Percentiles rank a stretch among this genome's conserved stretches.
Evolutionary conservation across 2,888 invertebrate genomes (phyloP).

Genomic region (Cistogaster globosa): DNA sequence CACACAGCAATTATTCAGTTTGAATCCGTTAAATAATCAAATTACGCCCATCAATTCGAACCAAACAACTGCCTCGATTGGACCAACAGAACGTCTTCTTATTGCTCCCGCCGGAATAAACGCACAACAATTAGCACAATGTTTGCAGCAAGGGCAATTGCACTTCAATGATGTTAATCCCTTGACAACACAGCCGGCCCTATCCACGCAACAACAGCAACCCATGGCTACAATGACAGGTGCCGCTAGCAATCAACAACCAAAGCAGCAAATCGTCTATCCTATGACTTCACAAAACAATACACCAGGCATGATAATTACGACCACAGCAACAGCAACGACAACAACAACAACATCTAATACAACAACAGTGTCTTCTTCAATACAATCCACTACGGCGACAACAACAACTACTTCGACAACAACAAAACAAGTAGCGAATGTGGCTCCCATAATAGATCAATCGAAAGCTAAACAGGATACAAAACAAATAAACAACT

Average conservation of each 20-base stretch:
- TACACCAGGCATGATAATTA: constrained; percentile 75
- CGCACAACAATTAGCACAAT: constrained; percentile 83
- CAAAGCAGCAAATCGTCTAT: constrained; percentile 82
- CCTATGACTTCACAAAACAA: constrained; percentile 75
- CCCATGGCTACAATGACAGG: background rate
- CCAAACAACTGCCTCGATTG: constrained; percentile 82
- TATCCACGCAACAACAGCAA: constrained; percentile 38
- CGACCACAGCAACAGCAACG: constrained; percentile 75
- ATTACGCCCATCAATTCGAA: constrained; percentile 83
- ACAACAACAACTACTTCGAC: constrained; percentile 76
- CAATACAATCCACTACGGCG: constrained; percentile 72
- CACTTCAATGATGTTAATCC: constrained; percentile 83
- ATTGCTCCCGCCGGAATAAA: constrained; percentile 83
- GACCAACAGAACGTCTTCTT: constrained; percentile 81
- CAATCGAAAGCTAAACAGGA: constrained; percentile 80
- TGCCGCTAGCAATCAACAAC: constrained; percentile 72
- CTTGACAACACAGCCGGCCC: constrained; percentile 71
- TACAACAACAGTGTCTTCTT: constrained; percentile 74
- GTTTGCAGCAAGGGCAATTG: constrained; percentile 82
- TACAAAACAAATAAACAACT: constrained; percentile 48
- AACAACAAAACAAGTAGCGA: constrained; percentile 81
- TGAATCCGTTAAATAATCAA: constrained; percentile 83
- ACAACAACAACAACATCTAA: constrained; percentile 74
- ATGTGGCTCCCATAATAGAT: constrained; percentile 83
- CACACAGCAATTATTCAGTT: constrained; percentile 82